These are phyloP conservation scores for Villa cingulata DNA, from an alignment of 2,888 invertebrate genomes.

Conservation along the genomic window DNA sequence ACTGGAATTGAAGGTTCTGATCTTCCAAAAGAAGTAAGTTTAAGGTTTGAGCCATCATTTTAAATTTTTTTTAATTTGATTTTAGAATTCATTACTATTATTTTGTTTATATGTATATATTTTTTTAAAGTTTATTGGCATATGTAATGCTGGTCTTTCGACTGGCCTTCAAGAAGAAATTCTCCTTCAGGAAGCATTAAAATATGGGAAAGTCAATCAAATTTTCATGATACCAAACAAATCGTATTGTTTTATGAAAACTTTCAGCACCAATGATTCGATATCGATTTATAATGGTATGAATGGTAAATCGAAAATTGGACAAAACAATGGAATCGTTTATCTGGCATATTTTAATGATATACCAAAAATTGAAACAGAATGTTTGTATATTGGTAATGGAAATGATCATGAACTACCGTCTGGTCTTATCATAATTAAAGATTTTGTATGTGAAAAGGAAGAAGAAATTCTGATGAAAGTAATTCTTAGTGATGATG, in stretches of 20 bases:
- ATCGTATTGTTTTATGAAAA: constrained; percentile 66
- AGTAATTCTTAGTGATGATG: constrained; percentile 41
- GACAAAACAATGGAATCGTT: constrained; percentile 45
- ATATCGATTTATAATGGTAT: constrained; percentile 41
- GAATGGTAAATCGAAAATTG: constrained; percentile 46
- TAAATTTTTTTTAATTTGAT: too few species aligned
- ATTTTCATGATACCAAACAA: constrained; percentile 63
- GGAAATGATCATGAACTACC: constrained; percentile 37
- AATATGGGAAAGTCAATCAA: constrained; percentile 42
- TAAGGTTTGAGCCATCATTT: too few species aligned
- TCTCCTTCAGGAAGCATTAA: constrained; percentile 41
- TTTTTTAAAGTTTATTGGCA: constrained; percentile 29
- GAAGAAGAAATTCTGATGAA: constrained; percentile 52
- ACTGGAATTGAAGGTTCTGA: constrained; percentile 29
- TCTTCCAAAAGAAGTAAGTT: constrained; percentile 29
- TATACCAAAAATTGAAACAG: constrained; percentile 19
- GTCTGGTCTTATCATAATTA: constrained; percentile 52
- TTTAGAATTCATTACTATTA: too few species aligned
- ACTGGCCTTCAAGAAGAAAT: constrained; percentile 59
- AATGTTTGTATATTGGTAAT: constrained; percentile 21
- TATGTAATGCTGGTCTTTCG: constrained; percentile 80
- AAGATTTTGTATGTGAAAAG: constrained; percentile 53
- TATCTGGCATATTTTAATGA: constrained; percentile 41
- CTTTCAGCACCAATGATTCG: constrained; percentile 40
- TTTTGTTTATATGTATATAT: too few species aligned